Base-by-base conservation (phyloP, 2,888 invertebrate genomes). In the Cyclophora albipunctata region DNA sequence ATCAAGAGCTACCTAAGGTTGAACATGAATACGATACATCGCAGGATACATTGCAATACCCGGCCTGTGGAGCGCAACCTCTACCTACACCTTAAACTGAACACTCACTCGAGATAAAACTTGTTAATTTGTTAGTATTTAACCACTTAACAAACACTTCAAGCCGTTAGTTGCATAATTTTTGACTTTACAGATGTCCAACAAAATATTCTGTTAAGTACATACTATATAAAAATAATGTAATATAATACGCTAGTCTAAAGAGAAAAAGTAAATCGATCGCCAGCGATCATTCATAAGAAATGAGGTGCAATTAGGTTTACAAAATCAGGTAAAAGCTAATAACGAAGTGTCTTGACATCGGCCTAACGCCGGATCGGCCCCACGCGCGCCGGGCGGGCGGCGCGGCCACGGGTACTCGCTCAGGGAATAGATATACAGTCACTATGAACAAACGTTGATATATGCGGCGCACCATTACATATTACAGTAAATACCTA, bases 261-360 rank as follows among this genome's bases (percentile, higher is more conserved):
- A 79, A 81, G 78, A 86, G 79, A 84, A 81, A 43, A 84, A 76
- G 61, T 75, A 81, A 83, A 73, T 57, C 75, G 85, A 85, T 88
- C 87, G 87, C 88, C 88, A 82, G 88, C 88, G 85, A 88, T 74
- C 87, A 76, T 73, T 71, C 56, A 69, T 69, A 78, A 75, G 76
- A 83, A 79, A 85, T 84, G 84, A 85, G 85, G 84, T 84, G 87
- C 81, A 76, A 73, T 72, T 63, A 78, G 79, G 81, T 79, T 71
- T 73, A 79, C 74, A 75, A 78, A 84, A 81, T 67, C 67, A 80
- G 75, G 70, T 81, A 80, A 83, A 20, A 82, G 79, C 82, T 78
- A 77, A 58, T 71, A 76, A 78, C 70, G 63, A 62, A 65, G 75
- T 75, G 77, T 75, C 75, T 74, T 74, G 55, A 59, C 57, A 57